Percentiles rank a stretch among this genome's conserved stretches.
phyloP scores from a whole-genome alignment of 2,797 vertebrate species.

The Pogoniulus pusillus region DNA sequence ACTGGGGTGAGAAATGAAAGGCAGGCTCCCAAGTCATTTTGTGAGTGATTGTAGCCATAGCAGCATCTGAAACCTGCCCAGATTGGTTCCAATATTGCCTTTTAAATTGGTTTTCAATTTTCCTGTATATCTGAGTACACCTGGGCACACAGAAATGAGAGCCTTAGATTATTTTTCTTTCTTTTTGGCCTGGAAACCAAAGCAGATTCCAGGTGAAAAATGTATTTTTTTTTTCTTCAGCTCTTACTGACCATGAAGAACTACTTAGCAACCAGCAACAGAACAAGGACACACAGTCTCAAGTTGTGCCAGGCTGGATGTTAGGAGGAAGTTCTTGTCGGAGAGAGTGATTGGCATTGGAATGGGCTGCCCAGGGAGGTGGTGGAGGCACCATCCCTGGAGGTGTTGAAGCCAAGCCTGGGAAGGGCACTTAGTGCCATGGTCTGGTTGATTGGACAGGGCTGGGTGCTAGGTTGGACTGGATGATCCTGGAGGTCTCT shows the following conservation, averaged over 20 bases:
- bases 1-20: constrained; percentile 27
- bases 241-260: not conserved
- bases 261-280: constrained; percentile 1
- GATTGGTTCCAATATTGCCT: constrained; percentile 62
- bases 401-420: no score
- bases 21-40: constrained; percentile 34
- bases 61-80: constrained; percentile 47
- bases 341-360: no score
- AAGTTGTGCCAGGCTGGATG: no score
- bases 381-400: no score
- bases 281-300: no score
- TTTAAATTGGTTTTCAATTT: constrained; percentile 69
- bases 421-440: no score
- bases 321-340: no score
- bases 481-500: no score
- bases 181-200: constrained; percentile 6
- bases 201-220: not conserved
- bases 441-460: no score
- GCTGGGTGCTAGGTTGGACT: no score
- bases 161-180: not conserved
- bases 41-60: constrained; percentile 47
- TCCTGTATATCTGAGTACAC: constrained; percentile 33
- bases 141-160: constrained; percentile 16
- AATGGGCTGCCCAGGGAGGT: no score
- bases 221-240: not conserved